Conservation (phyloP, 2,113 vertebrate species). For the Spilogale gracilis region DNA sequence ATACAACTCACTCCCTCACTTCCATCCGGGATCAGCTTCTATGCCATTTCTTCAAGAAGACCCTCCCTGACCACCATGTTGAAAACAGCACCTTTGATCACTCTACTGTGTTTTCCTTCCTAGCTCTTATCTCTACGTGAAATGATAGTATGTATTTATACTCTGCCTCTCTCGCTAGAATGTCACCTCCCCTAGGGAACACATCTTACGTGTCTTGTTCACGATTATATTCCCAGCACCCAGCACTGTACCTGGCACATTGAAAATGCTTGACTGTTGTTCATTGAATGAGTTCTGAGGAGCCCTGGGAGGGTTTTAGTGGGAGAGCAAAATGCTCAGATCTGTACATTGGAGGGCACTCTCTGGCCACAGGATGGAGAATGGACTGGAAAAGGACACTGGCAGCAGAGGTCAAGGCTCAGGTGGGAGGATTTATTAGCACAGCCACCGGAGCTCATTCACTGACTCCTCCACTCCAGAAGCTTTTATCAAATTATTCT, state of each 20-base stretch:
- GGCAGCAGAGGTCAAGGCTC: background rate
- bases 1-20: background rate
- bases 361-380: slow-evolving; percentile 9
- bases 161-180: background rate
- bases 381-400: slow-evolving; percentile 2
- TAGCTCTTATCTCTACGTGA: slow-evolving; percentile 27
- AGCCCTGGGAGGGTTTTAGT: slow-evolving; percentile 38
- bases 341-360: slow-evolving; percentile 6
- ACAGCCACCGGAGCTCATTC: background rate
- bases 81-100: slow-evolving; percentile 32
- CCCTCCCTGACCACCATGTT: slow-evolving; percentile 7
- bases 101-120: slow-evolving; percentile 57
- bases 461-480: background rate
- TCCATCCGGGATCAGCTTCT: slow-evolving; percentile 37
- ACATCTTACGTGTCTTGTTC: slow-evolving; percentile 34
- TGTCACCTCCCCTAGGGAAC: slow-evolving; percentile 4
- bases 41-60: slow-evolving; percentile 12
- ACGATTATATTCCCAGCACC: background rate
- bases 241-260: background rate
- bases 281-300: slow-evolving; percentile 15
- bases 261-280: background rate
- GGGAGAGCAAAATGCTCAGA: background rate
- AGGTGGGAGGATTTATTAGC: slow-evolving; percentile 35
- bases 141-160: slow-evolving; percentile 32
- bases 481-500: slow-evolving; percentile 42